A percentile compares a stretch with the other conserved stretches of the same genome.
Conservation (phyloP, 2,888 invertebrate species). For the Leistus spinibarbis region DNA sequence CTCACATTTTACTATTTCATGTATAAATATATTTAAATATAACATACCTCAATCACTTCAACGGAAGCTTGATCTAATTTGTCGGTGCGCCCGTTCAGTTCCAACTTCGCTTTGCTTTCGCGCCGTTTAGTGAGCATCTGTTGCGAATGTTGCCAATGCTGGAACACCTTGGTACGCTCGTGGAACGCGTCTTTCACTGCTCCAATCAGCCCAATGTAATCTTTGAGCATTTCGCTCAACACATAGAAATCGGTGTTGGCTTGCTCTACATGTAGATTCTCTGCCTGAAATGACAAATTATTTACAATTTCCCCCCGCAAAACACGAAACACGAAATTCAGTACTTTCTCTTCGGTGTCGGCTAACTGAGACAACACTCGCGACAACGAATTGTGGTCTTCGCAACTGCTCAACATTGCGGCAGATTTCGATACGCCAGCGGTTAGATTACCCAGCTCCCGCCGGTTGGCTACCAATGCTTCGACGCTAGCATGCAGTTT, state of each 20-base stretch:
- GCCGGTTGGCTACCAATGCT: constrained; percentile 82
- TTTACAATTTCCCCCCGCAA: no score
- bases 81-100: constrained; percentile 87
- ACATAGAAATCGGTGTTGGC: constrained; percentile 94
- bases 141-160: constrained; percentile 97
- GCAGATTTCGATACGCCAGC: constrained; percentile 86
- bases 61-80: constrained; percentile 85
- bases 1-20: constrained; percentile 39
- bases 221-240: constrained; percentile 92
- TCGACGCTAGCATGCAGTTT: constrained; percentile 88
- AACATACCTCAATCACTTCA: constrained; percentile 89
- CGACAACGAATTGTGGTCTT: constrained; percentile 90
- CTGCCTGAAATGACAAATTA: constrained; percentile 64
- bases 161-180: constrained; percentile 84
- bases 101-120: constrained; percentile 91
- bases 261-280: constrained; percentile 87
- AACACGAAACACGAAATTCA: neutral
- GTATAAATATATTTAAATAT: constrained; percentile 10
- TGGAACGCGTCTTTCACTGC: constrained; percentile 85
- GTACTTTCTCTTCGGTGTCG: constrained; percentile 82
- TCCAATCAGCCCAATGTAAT: constrained; percentile 89
- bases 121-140: constrained; percentile 91
- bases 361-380: constrained; percentile 88
- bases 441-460: constrained; percentile 79
- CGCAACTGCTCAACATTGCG: constrained; percentile 89